These are phyloP conservation scores for Drosophila sp. DNA, from an alignment of 1,140 invertebrate genomes.

Conservation along the genomic window DNA sequence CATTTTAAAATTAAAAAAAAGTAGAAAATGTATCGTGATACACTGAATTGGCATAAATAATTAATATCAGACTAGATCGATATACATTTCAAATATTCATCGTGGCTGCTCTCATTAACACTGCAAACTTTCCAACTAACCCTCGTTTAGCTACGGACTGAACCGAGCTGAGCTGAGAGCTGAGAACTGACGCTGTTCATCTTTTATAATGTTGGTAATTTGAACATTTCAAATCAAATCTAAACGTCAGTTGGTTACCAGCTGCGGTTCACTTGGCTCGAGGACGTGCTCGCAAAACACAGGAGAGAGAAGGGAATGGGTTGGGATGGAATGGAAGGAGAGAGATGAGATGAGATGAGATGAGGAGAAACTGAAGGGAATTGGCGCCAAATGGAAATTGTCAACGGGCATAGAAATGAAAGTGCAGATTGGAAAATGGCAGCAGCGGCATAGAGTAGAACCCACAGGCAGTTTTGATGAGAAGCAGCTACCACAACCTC, in stretches of 20 bases:
- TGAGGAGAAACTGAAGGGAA: conserved; percentile 13
- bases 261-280: conserved; percentile 61
- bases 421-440: conserved; percentile 80
- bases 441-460: conserved; percentile 54
- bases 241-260: conserved; percentile 80
- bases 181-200: conserved; percentile 63
- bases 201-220: conserved; percentile 82
- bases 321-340: not conserved
- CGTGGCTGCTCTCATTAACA: too few species aligned
- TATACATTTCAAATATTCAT: too few species aligned
- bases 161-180: conserved; percentile 3
- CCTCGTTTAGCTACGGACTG: conserved; percentile 19
- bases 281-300: conserved; percentile 9
- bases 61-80: too few species aligned
- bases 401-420: conserved; percentile 79
- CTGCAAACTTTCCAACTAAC: not conserved
- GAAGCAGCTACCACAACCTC: conserved; percentile 52
- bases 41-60: too few species aligned
- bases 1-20: too few species aligned
- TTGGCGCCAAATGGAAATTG: conserved; percentile 76
- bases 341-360: too few species aligned
- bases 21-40: too few species aligned
- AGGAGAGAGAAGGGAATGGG: not conserved
- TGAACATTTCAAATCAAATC: conserved; percentile 82
- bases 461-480: conserved; percentile 68